Conservation (phyloP, 2,888 invertebrate species). For the Nomada ferruginata region DNA sequence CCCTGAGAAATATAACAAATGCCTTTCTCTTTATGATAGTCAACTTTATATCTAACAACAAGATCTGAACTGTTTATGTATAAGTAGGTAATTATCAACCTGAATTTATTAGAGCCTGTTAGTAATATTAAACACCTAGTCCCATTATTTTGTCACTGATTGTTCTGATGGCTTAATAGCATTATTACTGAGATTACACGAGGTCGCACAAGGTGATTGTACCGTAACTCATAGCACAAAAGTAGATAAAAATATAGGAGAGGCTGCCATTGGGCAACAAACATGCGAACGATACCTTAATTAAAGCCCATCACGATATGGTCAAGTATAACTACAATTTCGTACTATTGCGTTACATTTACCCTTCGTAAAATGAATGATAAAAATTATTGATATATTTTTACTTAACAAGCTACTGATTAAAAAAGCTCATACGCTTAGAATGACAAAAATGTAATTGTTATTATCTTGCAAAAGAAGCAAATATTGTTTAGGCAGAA, state of each 20-base stretch:
- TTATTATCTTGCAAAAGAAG: no score
- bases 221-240: slow-evolving; percentile 13
- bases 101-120: slow-evolving; percentile 3
- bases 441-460: no score
- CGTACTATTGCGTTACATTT: background rate
- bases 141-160: slow-evolving; percentile 19
- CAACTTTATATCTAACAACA: background rate
- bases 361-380: no score
- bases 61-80: background rate
- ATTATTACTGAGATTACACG: slow-evolving; percentile 27
- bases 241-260: slow-evolving; percentile 23
- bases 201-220: slow-evolving; percentile 9
- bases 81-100: slow-evolving; percentile 6
- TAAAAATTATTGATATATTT: no score
- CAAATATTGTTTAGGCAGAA: no score
- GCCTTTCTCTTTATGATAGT: background rate
- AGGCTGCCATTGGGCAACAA: slow-evolving; percentile 12
- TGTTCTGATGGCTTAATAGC: slow-evolving; percentile 15
- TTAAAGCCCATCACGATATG: slow-evolving; percentile 3
- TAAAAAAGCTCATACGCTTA: no score
- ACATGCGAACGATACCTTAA: slow-evolving; percentile 16
- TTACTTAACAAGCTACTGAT: no score
- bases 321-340: background rate
- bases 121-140: slow-evolving; percentile 19
- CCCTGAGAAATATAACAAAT: no score